Evolutionary conservation across 2,797 vertebrate species (phyloP).

Genomic region (Furcifer pardalis): DNA sequence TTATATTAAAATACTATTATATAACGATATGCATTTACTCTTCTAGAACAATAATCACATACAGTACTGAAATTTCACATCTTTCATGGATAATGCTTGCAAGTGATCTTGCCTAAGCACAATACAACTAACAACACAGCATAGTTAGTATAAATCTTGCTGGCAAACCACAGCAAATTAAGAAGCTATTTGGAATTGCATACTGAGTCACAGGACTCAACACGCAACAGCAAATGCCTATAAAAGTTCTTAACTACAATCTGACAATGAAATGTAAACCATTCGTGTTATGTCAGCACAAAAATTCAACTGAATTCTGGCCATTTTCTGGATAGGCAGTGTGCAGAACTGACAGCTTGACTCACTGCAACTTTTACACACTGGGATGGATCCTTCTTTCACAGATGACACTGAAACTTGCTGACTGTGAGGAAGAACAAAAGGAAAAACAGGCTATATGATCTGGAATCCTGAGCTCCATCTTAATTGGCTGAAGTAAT

Average conservation of each 20-base stretch:
- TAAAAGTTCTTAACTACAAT: no score
- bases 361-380: no score
- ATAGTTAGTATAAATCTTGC: no score
- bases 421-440: background rate
- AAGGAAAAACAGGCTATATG: background rate
- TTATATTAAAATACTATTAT: background rate
- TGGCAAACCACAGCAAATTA: no score
- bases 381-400: background rate
- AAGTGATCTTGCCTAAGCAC: background rate
- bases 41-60: background rate
- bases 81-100: background rate
- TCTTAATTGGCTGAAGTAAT: background rate
- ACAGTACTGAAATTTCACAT: background rate
- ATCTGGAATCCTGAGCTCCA: background rate
- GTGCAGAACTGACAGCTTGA: no score
- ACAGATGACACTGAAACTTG: background rate
- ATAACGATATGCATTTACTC: background rate
- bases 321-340: no score
- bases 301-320: no score
- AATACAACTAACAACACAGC: background rate
- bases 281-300: no score
- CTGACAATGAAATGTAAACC: no score
- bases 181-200: no score
- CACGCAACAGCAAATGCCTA: no score
- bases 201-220: no score